Base-by-base conservation (phyloP, 2,797 vertebrate species). In the Amblyraja radiata region DNA sequence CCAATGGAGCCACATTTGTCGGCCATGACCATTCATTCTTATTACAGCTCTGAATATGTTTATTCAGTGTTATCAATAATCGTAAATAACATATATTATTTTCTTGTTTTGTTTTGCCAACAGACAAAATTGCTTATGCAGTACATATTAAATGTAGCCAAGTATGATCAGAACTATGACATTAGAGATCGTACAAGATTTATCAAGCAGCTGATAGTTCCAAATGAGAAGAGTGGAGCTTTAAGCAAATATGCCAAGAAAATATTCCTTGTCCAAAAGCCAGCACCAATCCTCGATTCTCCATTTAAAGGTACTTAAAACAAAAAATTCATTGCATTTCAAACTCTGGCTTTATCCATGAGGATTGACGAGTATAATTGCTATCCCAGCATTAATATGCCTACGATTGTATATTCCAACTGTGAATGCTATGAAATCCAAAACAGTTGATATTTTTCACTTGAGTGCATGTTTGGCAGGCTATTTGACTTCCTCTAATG, bases 161-260 rank as follows among this genome's bases (percentile, higher is more conserved):
- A 98, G 95, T 99, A 99, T 94, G 99, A 99, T 97, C 98, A 98
- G 96, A 99, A 97, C 97, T 99, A 99, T 93, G 99, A 99, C 96
- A 99, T 99, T 96, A 96, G 99, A 96, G 99, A 99, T 96, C 98
- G 98, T 94, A 99, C 99, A 23, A 98, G 98, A 95, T 99, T 99
- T 96, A 98, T 99, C 95, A 97, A 98, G 93, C 98, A 99, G 96
- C 98, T 99, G 95, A 99, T 99, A 93, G 98, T 99, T 96, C 99
- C 98, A 93, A 98, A 96, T 93, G 98, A 99, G 96, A 99, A 98
- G 96, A 98, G 97, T 94, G 98, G 98, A 88, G 97, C 98, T 94
- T 97, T 99, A 95, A 98, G 97, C 96, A 99, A 99, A 96, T 99
- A 99, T 77, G 99, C 99, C 91, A 97, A 98, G 80, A 98, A 98